Evolutionary conservation across 2,113 vertebrate species (phyloP), one percentile per base, ranked within the genome.

Genomic region (Lophochroa leadbeateri): DNA sequence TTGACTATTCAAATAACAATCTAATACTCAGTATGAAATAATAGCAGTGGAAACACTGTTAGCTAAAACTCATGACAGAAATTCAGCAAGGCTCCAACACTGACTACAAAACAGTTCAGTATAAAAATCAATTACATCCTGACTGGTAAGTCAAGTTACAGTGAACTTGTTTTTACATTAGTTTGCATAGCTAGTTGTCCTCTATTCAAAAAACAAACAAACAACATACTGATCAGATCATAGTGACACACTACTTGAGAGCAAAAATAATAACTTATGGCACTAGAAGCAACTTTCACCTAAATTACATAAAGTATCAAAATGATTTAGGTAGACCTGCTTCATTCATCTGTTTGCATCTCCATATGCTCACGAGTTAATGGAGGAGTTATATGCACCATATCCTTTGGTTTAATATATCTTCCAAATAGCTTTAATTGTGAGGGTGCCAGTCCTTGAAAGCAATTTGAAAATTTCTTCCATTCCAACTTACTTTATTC

Each of bases 351-450:
- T 64, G 2, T 67, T 91, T 55, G 17, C 25, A 87, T 72, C 60
- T 91, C 78, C 52, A 75, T 33, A 72, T 52, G 47, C 21, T 86
- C 50, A 70, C 10, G 29, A 43, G n/a, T 49, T 94, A 64, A 79
- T 53, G 60, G 27, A 84, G 57, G 33, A 89, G 44, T 55, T 89
- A 47, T 2, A n/a, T 23, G n/a, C 14, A n/a, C 50, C 44, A 60
- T 43, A 77, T 53, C 84, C 60, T 81, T 46, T 57, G n/a, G 24
- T 68, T 67, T 75, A 47, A 69, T 67, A 10, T 41, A 35, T 64
- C 64, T 92, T 90, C 72, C 69, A 84, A 97, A 86, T 12, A 78
- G 39, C 47, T 90, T 68, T 85, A 90, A 90, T 76, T 82, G 33
- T 1, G 1, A 87, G 9, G 33, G 65, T 0, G 0, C 39, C 69